Evolutionary conservation across 1,140 invertebrate genomes (phyloP).

Genomic region (Bombyx mori): ASM3026992v2 NC_085115.1:6633501-6634000

Average conservation of each 20-base stretch:
- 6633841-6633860: conserved; percentile 44
- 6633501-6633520: conserved; percentile 84
- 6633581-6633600: conserved; percentile 84
- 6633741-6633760: conserved; percentile 50
- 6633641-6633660: conserved; percentile 77
- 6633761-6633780: conserved; percentile 62
- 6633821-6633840: conserved; percentile 13
- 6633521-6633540: conserved; percentile 81
- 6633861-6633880: conserved; percentile 39
- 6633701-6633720: conserved; percentile 50
- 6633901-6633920: conserved; percentile 54
- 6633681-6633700: conserved; percentile 49
- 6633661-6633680: conserved; percentile 53
- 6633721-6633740: conserved; percentile 29
- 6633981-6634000: conserved; percentile 46
- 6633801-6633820: conserved; percentile 39
- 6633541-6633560: conserved; percentile 74
- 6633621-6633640: conserved; percentile 81
- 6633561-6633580: conserved; percentile 79
- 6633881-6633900: conserved; percentile 30
- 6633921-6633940: conserved; percentile 46
- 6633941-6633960: conserved; percentile 67
- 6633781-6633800: conserved; percentile 65
- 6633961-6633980: conserved; percentile 58
- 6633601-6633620: conserved; percentile 82